Base-by-base conservation (phyloP, 1,140 invertebrate species). In the Kradibia gibbosae region DNA sequence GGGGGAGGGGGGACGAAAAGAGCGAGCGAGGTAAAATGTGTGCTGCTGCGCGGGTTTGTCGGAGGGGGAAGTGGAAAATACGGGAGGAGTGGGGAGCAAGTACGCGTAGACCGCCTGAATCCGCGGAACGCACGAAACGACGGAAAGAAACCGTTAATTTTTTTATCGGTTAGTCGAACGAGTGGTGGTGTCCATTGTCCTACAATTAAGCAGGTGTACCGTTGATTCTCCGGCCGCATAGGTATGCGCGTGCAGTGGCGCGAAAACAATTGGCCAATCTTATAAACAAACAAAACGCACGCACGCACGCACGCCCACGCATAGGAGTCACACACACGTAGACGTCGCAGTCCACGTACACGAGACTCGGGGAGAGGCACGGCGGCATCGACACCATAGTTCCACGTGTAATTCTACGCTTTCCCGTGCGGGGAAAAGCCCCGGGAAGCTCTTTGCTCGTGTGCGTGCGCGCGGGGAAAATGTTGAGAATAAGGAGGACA, bases 121-220 rank as follows among this genome's bases (percentile, higher is more conserved):
- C 62, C 62, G 62, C 20, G 62, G 62, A 67, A 67, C 70, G 45
- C 42, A 45, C 20, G 87, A 83, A 88, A 90, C 86, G 85, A 78
- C 72, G 88, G 84, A 88, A 89, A 83, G 83, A 76, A 83, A 88
- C 85, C 86, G 82, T 86, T 85, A 86, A 84, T 87, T 87, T 87
- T 86, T 85, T 81, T 83, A 86, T 88, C 84, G 83, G 84, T 82
- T 84, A 84, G 85, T 84, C 80, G 86, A 85, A 50, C 81, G 81
- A 83, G 83, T 55, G 31, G 15, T 34, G 17, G n/a, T 77, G n/a
- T n/a, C n/a, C 36, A 4, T 60, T 48, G n/a, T 48, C 15, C 25
- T 39, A 39, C 25, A 20, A 73, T 53, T 36, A 28, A 70, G n/a
- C 4, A 72, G 70, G 42, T 72, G 42, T 48, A 48, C 70, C 70